Percentiles rank a stretch among this genome's conserved stretches.
Evolutionary conservation across 2,888 invertebrate species (phyloP).

Genomic region (Drosophila bunnanda): DNA sequence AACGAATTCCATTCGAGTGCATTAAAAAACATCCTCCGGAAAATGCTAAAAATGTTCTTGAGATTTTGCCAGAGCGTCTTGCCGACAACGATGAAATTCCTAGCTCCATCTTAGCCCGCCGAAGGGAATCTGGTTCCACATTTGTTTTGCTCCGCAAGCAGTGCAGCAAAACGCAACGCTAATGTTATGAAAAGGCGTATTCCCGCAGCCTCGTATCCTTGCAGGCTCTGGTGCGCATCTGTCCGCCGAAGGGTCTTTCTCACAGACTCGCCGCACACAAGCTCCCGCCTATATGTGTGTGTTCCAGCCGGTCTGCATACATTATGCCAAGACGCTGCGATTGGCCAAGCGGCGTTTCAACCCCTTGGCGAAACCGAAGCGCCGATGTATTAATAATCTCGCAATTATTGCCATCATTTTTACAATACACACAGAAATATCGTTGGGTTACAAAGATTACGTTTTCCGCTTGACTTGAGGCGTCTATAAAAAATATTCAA

Average conservation of each 20-base stretch:
- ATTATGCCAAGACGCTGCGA: conserved; percentile 60
- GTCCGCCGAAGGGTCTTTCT: conserved; percentile 37
- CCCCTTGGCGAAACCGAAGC: conserved; percentile 50
- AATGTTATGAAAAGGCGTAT: conserved; percentile 47
- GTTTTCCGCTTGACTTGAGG: background rate
- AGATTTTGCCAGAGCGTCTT: conserved; percentile 73
- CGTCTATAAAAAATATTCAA: background rate
- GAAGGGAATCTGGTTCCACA: conserved; percentile 55
- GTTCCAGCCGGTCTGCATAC: conserved; percentile 43
- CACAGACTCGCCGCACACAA: conserved; percentile 30
- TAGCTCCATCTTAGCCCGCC: conserved; percentile 42
- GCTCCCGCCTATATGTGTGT: conserved; percentile 14
- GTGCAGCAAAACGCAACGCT: conserved; percentile 40
- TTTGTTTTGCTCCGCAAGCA: conserved; percentile 7
- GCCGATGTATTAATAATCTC: conserved; percentile 38
- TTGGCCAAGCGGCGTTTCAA: conserved; percentile 63
- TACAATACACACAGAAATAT: conserved; percentile 13
- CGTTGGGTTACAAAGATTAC: conserved; percentile 7
- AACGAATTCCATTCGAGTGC: conserved; percentile 70
- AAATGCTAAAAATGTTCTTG: conserved; percentile 77
- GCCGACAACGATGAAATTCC: conserved; percentile 69
- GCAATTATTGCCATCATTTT: conserved; percentile 30
- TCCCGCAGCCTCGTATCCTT: conserved; percentile 26
- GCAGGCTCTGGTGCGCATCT: conserved; percentile 47
- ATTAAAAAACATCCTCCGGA: conserved; percentile 71